Percentiles rank a stretch among this genome's conserved stretches.
Evolutionary conservation across 2,888 invertebrate genomes (phyloP).

Genomic region (Phyto melanocephala): DNA sequence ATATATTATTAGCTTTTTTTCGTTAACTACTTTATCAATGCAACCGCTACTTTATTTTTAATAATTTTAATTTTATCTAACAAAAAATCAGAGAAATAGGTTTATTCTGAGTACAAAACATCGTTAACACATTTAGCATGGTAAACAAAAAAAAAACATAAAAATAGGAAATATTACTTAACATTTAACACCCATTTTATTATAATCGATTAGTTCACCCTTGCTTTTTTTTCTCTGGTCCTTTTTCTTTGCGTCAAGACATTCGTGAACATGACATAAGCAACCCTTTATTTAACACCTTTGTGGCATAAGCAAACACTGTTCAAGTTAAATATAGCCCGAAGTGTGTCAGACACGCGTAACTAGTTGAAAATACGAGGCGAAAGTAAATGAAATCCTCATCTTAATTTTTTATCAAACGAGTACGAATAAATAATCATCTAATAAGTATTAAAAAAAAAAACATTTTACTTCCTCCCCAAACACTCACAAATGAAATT

Average conservation of each 20-base stretch:
- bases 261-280: constrained; percentile 15
- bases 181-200: constrained; percentile 69
- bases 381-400: constrained; percentile 39
- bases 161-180: constrained; percentile 71
- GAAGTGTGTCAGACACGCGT: constrained; percentile 73
- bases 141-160: constrained; percentile 19
- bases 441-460: constrained; percentile 60
- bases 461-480: constrained; percentile 58
- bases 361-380: constrained; percentile 44
- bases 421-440: constrained; percentile 55
- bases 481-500: constrained; percentile 23
- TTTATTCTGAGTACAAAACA: too few species aligned
- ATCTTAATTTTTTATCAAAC: constrained; percentile 33
- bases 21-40: too few species aligned
- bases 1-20: too few species aligned
- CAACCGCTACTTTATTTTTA: too few species aligned
- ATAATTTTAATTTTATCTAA: too few species aligned
- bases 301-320: constrained; percentile 3
- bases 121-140: constrained; percentile 66
- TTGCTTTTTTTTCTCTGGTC: neutral
- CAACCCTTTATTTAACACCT: constrained; percentile 61
- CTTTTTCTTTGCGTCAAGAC: neutral
- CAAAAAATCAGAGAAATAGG: too few species aligned
- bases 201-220: constrained; percentile 56
- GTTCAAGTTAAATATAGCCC: constrained; percentile 29